Conservation (phyloP, 2,888 invertebrate species). For the Drosophila pseudotalamancana region DNA sequence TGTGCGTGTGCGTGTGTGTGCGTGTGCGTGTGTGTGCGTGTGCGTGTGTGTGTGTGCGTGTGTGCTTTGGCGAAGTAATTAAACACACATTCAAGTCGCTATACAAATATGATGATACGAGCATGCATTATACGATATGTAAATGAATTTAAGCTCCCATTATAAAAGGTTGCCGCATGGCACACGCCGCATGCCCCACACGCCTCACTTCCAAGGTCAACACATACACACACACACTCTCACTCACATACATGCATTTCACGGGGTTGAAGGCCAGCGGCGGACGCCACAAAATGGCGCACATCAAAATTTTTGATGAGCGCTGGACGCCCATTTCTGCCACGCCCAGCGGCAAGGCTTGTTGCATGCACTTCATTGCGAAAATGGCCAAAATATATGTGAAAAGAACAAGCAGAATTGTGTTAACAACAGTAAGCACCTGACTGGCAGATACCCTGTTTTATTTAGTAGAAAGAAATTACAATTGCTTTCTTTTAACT, state of each 20-base stretch:
- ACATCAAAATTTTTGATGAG: slow-evolving; percentile 1
- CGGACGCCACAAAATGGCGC: slow-evolving; percentile 33
- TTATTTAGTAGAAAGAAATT: too few relatives aligned
- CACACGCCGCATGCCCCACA: slow-evolving; percentile 45
- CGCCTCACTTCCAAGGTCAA: slow-evolving; percentile 44
- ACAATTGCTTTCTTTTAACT: too few relatives aligned
- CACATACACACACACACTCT: background rate
- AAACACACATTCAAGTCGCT: slow-evolving; percentile 63
- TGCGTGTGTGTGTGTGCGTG: slow-evolving; percentile 15
- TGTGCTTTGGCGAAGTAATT: slow-evolving; percentile 54
- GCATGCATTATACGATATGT: slow-evolving; percentile 62
- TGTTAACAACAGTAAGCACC: too few relatives aligned
- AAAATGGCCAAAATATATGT: slow-evolving; percentile 31
- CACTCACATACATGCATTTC: background rate
- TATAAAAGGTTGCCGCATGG: slow-evolving; percentile 49
- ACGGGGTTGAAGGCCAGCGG: slow-evolving; percentile 34
- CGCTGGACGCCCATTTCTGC: background rate
- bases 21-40: slow-evolving; percentile 11
- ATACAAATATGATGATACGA: slow-evolving; percentile 56
- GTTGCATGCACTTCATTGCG: slow-evolving; percentile 24
- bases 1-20: slow-evolving; percentile 4
- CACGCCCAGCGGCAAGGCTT: background rate
- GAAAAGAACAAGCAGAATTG: too few relatives aligned
- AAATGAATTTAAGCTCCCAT: slow-evolving; percentile 63
- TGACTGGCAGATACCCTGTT: too few relatives aligned